Evolutionary conservation across 2,888 invertebrate species (phyloP).

Genomic region (Thyatira batis): DNA sequence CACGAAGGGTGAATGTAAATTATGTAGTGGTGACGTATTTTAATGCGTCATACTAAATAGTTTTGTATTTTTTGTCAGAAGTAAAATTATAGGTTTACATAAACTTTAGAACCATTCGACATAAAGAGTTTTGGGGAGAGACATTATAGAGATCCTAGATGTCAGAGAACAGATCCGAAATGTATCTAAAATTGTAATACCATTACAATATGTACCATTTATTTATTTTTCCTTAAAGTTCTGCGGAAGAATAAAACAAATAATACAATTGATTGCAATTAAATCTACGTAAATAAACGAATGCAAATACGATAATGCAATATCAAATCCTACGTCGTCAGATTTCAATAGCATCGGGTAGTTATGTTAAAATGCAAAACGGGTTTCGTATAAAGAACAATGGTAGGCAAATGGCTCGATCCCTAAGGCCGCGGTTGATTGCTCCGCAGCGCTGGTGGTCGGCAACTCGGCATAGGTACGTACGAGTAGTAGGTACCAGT

Average conservation of each 20-base stretch:
- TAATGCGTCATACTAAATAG: too few relatives aligned
- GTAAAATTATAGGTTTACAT: too few relatives aligned
- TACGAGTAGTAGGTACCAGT: conserved; percentile 14
- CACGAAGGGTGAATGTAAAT: too few relatives aligned
- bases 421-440: conserved; percentile 52
- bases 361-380: conserved; percentile 5
- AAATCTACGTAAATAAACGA: background rate
- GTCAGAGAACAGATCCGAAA: too few relatives aligned
- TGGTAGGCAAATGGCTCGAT: conserved; percentile 48
- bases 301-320: background rate
- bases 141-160: too few relatives aligned
- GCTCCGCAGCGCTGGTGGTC: conserved; percentile 23
- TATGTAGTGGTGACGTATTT: too few relatives aligned
- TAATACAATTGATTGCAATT: background rate
- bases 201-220: too few relatives aligned
- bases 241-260: background rate
- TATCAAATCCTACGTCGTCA: background rate
- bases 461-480: conserved; percentile 19
- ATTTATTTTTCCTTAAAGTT: background rate
- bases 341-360: background rate
- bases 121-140: too few relatives aligned
- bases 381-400: conserved; percentile 36
- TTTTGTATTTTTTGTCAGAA: too few relatives aligned
- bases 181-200: too few relatives aligned
- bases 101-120: too few relatives aligned